A percentile compares a stretch with the other conserved stretches of the same genome.
These are phyloP conservation scores for Nyctibius bracteatus DNA, from an alignment of 2,113 vertebrate genomes.

Conservation along the genomic window DNA sequence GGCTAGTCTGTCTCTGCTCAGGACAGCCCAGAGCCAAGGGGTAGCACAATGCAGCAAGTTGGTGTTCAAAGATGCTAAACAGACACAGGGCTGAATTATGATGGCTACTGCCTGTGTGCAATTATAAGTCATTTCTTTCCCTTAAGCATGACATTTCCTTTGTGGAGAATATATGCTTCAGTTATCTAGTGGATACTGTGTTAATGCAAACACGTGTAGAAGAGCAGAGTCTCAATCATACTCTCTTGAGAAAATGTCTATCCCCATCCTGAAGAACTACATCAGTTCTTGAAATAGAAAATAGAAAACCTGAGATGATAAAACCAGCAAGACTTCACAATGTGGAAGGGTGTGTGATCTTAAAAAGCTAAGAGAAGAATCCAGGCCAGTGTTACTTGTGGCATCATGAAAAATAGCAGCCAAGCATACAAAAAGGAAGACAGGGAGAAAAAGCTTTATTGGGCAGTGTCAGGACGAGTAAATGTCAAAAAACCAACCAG, in stretches of 20 bases:
- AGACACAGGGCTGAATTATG: fast-evolving
- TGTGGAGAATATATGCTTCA: neutral
- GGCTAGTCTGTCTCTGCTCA: neutral
- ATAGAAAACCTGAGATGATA: neutral
- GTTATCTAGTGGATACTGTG: neutral
- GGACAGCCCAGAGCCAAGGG: neutral
- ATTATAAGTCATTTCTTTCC: neutral
- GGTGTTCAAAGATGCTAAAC: neutral
- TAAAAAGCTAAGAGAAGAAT: neutral
- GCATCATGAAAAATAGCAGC: neutral
- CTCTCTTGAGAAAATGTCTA: neutral
- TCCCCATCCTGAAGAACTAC: neutral
- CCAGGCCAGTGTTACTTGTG: neutral
- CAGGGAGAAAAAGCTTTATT: neutral
- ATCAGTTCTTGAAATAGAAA: neutral
- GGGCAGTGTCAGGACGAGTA: neutral
- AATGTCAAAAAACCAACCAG: neutral
- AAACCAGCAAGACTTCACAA: neutral
- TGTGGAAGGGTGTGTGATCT: neutral
- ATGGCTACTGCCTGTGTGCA: neutral
- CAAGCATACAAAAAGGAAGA: neutral
- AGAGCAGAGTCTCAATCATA: neutral
- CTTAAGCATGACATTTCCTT: neutral
- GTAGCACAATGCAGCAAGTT: neutral
- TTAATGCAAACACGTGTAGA: neutral